phyloP scores from a whole-genome alignment of 2,113 vertebrate species.

The Aphelocoma coerulescens region DNA sequence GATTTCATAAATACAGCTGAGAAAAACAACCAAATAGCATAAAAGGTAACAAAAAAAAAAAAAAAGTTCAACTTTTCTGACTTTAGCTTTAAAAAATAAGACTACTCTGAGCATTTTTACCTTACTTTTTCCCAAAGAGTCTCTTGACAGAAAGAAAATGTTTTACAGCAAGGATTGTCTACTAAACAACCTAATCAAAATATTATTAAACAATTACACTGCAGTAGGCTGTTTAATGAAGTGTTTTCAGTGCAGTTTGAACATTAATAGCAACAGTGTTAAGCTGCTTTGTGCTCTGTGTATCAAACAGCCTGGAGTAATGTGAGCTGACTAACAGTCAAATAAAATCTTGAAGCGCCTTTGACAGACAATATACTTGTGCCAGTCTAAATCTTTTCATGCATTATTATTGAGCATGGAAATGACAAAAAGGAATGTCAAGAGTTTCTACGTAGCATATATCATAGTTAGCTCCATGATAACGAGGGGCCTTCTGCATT shows the following conservation, averaged over 20 bases:
- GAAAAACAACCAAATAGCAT: neutral
- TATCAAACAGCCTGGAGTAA: constrained; percentile 77
- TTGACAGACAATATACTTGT: constrained; percentile 68
- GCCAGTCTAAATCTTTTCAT: constrained; percentile 50
- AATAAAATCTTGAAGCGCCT: constrained; percentile 62
- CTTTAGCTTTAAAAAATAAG: neutral
- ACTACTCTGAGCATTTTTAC: constrained; percentile 4
- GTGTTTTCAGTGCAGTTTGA: constrained; percentile 83
- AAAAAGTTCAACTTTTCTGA: neutral
- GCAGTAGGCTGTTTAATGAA: constrained; percentile 85
- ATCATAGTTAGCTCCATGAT: constrained; percentile 33
- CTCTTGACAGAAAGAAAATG: constrained; percentile 63
- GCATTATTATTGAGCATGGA: constrained; percentile 55
- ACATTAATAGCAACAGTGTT: constrained; percentile 77
- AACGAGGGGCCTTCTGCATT: neutral
- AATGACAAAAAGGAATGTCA: constrained; percentile 40
- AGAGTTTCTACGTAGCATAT: neutral
- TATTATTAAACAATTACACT: constrained; percentile 87
- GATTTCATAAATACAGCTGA: neutral
- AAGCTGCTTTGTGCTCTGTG: constrained; percentile 77
- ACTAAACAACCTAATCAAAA: constrained; percentile 86
- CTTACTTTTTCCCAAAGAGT: constrained; percentile 50
- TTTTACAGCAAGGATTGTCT: constrained; percentile 70
- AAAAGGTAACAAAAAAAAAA: neutral
- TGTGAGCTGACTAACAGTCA: constrained; percentile 69